A percentile compares a stretch with the other conserved stretches of the same genome.
phyloP scores from a whole-genome alignment of 2,113 vertebrate species.

The Dendropsophus ebraccatus region DNA sequence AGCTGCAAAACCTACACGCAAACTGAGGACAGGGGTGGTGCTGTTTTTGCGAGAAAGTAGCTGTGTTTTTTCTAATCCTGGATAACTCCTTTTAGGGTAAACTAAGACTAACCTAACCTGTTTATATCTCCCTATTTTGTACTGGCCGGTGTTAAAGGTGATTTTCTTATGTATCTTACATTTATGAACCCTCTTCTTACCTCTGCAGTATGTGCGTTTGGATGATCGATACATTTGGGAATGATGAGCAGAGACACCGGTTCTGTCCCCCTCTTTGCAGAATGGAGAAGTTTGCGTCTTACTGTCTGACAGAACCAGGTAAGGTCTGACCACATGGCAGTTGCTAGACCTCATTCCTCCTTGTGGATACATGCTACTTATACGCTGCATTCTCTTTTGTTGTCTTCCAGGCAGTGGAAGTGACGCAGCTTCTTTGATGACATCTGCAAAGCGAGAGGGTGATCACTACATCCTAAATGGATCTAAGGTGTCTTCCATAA shows the following conservation, averaged over 20 bases:
- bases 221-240: constrained; percentile 96
- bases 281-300: constrained; percentile 94
- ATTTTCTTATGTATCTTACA: too few relatives aligned
- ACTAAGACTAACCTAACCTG: too few relatives aligned
- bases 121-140: too few relatives aligned
- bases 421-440: constrained; percentile 91
- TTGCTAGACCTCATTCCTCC: too few relatives aligned
- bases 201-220: constrained; percentile 90
- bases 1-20: too few relatives aligned
- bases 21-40: too few relatives aligned
- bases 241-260: constrained; percentile 79
- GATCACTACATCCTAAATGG: constrained; percentile 92
- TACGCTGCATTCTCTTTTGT: not conserved
- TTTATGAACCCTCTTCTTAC: not conserved
- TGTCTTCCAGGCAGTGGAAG: constrained; percentile 85
- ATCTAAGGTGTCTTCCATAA: constrained; percentile 82
- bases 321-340: constrained; percentile 55
- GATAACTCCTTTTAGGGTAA: too few relatives aligned
- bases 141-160: too few relatives aligned
- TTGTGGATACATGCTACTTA: not conserved
- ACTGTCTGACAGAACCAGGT: constrained; percentile 98
- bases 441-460: constrained; percentile 82
- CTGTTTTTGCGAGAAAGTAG: too few relatives aligned
- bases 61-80: too few relatives aligned
- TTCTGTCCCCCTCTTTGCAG: constrained; percentile 88